phyloP scores from a whole-genome alignment of 2,888 invertebrate genomes.

The Mylabris sibirica region DNA sequence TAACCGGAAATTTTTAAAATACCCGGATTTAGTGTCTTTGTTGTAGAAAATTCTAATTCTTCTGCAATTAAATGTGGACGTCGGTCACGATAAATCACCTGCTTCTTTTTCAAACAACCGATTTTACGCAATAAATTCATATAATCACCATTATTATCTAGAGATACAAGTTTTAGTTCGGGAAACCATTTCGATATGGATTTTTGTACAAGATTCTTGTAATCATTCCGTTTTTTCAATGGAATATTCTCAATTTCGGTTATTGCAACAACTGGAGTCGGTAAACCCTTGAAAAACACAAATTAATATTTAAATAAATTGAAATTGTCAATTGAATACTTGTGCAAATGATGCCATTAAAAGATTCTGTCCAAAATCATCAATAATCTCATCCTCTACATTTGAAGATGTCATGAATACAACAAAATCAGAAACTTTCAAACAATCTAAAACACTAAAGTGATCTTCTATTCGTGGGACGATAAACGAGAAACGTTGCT shows the following conservation, averaged over 20 bases:
- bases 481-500: constrained; percentile 86
- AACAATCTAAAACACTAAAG: constrained; percentile 78
- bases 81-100: constrained; percentile 77
- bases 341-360: constrained; percentile 83
- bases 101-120: constrained; percentile 82
- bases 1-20: constrained; percentile 86
- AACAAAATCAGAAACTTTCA: constrained; percentile 87
- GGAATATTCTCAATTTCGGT: constrained; percentile 78
- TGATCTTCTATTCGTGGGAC: constrained; percentile 76
- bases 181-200: constrained; percentile 77
- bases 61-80: constrained; percentile 88
- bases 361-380: constrained; percentile 81
- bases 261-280: constrained; percentile 78
- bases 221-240: constrained; percentile 75
- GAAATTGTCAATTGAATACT: constrained; percentile 43
- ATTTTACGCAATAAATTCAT: constrained; percentile 76
- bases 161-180: constrained; percentile 79
- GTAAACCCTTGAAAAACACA: constrained; percentile 65
- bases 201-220: constrained; percentile 72
- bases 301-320: neutral
- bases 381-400: constrained; percentile 71
- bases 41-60: constrained; percentile 71
- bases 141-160: constrained; percentile 80
- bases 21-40: constrained; percentile 59
- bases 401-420: constrained; percentile 78